A percentile compares a stretch with the other conserved stretches of the same genome.
Evolutionary conservation across 2,113 vertebrate genomes (phyloP).

Genomic region (Pachypanchax playfairii): DNA sequence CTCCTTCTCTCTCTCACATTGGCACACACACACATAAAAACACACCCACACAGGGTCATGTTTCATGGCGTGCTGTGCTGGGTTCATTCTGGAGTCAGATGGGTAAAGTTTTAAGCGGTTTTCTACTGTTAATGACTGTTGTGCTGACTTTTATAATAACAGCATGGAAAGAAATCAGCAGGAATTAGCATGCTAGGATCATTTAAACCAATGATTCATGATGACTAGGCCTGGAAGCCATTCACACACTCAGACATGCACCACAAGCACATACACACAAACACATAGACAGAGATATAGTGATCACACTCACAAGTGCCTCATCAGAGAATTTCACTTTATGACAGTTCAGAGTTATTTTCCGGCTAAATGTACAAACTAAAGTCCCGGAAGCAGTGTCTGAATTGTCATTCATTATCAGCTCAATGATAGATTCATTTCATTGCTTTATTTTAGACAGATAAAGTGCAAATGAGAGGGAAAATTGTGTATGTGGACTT

Average conservation of each 20-base stretch:
- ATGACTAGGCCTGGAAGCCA: conserved; percentile 66
- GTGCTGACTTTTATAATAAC: conserved; percentile 77
- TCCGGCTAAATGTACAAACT: conserved; percentile 66
- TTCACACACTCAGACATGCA: no score
- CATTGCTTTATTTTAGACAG: conserved; percentile 41
- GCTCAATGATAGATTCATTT: conserved; percentile 54
- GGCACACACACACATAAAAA: conserved; percentile 28
- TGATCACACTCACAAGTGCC: conserved; percentile 36
- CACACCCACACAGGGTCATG: conserved; percentile 71
- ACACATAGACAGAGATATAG: conserved; percentile 17
- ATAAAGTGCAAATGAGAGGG: conserved; percentile 57
- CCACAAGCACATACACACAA: no score
- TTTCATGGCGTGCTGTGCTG: conserved; percentile 75
- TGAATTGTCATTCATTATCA: conserved; percentile 60
- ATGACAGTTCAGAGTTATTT: conserved; percentile 72
- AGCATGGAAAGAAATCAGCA: conserved; percentile 72
- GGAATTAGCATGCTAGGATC: conserved; percentile 75
- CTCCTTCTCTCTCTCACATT: conserved; percentile 25
- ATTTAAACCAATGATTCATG: conserved; percentile 75
- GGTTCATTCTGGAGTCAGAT: conserved; percentile 79
- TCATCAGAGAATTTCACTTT: conserved; percentile 57
- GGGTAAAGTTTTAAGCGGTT: conserved; percentile 77
- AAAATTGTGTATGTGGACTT: conserved; percentile 41
- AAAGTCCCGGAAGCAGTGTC: conserved; percentile 65
- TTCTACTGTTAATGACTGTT: conserved; percentile 76